Percentiles rank a stretch among this genome's conserved stretches.
Conservation (phyloP, 2,888 invertebrate genomes). For the Brachypterus glaber region DNA sequence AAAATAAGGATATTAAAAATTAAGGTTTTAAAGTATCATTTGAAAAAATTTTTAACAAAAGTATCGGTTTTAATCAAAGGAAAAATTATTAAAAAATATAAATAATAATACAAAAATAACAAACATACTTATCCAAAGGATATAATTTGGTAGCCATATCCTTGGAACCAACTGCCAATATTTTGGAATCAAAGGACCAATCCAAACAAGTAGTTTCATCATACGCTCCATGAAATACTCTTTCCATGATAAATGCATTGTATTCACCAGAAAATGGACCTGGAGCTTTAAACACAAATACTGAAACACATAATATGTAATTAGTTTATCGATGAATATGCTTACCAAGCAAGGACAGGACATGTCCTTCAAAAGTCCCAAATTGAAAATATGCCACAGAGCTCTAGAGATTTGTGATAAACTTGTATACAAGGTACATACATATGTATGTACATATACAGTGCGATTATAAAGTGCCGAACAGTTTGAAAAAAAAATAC, state of each 20-base stretch:
- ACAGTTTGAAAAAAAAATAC: too few relatives aligned
- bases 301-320: conserved; percentile 39
- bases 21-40: too few relatives aligned
- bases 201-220: conserved; percentile 80
- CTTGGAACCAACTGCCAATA: conserved; percentile 82
- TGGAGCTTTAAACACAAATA: conserved; percentile 80
- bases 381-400: too few relatives aligned
- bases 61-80: neutral
- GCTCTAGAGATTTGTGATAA: too few relatives aligned
- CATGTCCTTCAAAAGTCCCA: too few relatives aligned
- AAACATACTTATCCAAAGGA: conserved; percentile 53
- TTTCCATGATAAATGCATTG: conserved; percentile 78
- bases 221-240: conserved; percentile 70
- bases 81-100: neutral
- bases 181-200: conserved; percentile 87
- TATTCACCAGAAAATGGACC: conserved; percentile 70
- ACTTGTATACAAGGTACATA: too few relatives aligned
- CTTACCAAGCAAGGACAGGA: too few relatives aligned
- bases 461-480: too few relatives aligned
- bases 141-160: conserved; percentile 83
- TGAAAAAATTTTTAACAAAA: neutral
- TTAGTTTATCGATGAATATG: neutral
- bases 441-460: too few relatives aligned
- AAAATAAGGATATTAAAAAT: too few relatives aligned
- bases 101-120: neutral